A percentile compares a stretch with the other conserved stretches of the same genome.
phyloP scores from a whole-genome alignment of 1,140 invertebrate genomes.

The Pachypeltis micranthus region DNA sequence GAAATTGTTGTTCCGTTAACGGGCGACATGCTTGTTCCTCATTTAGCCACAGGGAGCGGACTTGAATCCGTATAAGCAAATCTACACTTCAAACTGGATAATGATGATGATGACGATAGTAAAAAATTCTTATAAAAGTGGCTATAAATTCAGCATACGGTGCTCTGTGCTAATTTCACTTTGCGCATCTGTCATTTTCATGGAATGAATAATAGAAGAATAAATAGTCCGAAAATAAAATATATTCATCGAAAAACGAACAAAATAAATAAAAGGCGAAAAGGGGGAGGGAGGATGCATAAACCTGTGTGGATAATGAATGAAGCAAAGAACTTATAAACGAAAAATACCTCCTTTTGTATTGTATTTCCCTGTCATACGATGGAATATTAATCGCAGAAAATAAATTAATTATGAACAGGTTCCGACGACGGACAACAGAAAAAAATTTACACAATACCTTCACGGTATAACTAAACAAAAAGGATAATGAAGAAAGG shows the following conservation, averaged over 20 bases:
- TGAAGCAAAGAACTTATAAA: too few species aligned
- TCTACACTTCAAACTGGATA: too few species aligned
- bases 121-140: conserved; percentile 9
- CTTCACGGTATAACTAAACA: too few species aligned
- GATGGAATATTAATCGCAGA: conserved; percentile 11
- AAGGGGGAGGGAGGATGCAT: too few species aligned
- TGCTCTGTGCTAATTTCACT: conserved; percentile 10
- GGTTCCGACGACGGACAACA: not conserved
- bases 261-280: conserved; percentile 2
- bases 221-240: not conserved
- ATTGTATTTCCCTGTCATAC: conserved; percentile 15
- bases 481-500: not conserved
- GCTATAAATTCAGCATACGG: conserved; percentile 10
- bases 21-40: too few species aligned
- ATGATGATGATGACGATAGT: too few species aligned
- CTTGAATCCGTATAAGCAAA: not conserved
- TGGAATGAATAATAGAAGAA: not conserved
- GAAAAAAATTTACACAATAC: not conserved
- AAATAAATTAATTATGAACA: not conserved
- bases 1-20: too few species aligned
- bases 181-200: conserved; percentile 1
- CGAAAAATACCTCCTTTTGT: too few species aligned
- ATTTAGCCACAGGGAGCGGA: too few species aligned
- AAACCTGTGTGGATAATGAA: too few species aligned
- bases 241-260: not conserved